Percentiles rank a stretch among this genome's conserved stretches.
Evolutionary conservation across 2,888 invertebrate genomes (phyloP).

Genomic region (Tholera decimalis): DNA sequence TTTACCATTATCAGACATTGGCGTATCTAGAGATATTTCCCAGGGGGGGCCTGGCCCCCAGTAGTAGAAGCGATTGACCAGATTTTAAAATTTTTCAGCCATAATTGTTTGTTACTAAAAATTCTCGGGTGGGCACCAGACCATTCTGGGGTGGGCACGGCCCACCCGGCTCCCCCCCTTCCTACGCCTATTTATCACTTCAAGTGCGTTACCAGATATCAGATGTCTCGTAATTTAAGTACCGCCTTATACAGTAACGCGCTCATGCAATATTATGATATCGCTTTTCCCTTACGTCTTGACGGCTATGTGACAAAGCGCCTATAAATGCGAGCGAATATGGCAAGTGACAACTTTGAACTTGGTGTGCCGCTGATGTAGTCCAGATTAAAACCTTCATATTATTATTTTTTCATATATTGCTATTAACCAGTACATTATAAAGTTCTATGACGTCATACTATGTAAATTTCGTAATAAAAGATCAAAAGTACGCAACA

Average conservation of each 20-base stretch:
- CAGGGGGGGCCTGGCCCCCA: too few species aligned
- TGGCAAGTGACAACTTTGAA: constrained; percentile 60
- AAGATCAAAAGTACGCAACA: neutral
- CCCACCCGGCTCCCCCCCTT: too few species aligned
- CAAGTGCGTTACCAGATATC: neutral
- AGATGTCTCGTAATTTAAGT: neutral
- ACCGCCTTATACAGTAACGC: neutral
- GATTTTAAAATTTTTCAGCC: too few species aligned
- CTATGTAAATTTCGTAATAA: constrained; percentile 6
- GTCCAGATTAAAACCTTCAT: constrained; percentile 49
- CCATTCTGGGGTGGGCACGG: too few species aligned
- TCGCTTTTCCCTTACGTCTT: constrained; percentile 43
- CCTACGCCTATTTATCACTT: too few species aligned
- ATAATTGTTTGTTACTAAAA: too few species aligned
- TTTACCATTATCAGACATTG: neutral
- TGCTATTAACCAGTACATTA: constrained; percentile 12
- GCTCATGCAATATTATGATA: constrained; percentile 17
- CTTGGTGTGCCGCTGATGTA: constrained; percentile 53
- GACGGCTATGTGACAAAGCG: constrained; percentile 44
- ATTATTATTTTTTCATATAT: constrained; percentile 18
- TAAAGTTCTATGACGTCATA: constrained; percentile 5
- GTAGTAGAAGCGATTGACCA: too few species aligned
- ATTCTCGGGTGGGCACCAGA: too few species aligned
- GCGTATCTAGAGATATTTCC: too few species aligned
- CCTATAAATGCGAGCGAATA: constrained; percentile 55